These are phyloP conservation scores for Mantis religiosa DNA, from an alignment of 2,888 invertebrate species.

Conservation along the genomic window DNA sequence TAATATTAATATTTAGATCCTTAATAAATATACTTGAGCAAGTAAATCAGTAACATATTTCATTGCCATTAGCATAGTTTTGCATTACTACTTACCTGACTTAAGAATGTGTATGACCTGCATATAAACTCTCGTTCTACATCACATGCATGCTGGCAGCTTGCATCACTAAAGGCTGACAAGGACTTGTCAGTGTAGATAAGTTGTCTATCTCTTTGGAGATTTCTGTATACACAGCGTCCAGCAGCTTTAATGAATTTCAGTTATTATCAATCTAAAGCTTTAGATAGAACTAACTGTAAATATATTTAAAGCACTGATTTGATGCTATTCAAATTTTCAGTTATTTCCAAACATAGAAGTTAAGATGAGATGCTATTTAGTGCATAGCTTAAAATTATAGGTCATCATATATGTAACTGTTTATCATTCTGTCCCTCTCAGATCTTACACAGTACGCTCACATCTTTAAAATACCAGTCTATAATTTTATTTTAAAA, in stretches of 20 bases:
- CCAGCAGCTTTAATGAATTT: slow-evolving; percentile 34
- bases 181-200: slow-evolving; percentile 44
- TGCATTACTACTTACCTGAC: slow-evolving; percentile 34
- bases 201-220: slow-evolving; percentile 41
- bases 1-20: too few relatives aligned
- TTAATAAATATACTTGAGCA: too few relatives aligned
- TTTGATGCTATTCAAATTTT: not conserved
- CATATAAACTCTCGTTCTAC: slow-evolving; percentile 45
- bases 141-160: slow-evolving; percentile 45
- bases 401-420: not conserved
- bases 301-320: too few relatives aligned
- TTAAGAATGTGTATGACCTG: slow-evolving; percentile 44
- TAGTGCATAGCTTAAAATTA: too few relatives aligned
- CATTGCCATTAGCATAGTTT: not conserved
- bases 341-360: not conserved
- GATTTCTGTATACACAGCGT: slow-evolving; percentile 42
- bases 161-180: slow-evolving; percentile 41
- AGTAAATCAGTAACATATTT: too few relatives aligned
- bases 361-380: too few relatives aligned
- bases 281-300: too few relatives aligned
- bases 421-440: too few relatives aligned
- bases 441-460: too few relatives aligned
- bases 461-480: too few relatives aligned
- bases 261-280: not conserved
- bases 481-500: too few relatives aligned